phyloP scores from a whole-genome alignment of 2,113 vertebrate genomes.

The Scartelaos histophorus region DNA sequence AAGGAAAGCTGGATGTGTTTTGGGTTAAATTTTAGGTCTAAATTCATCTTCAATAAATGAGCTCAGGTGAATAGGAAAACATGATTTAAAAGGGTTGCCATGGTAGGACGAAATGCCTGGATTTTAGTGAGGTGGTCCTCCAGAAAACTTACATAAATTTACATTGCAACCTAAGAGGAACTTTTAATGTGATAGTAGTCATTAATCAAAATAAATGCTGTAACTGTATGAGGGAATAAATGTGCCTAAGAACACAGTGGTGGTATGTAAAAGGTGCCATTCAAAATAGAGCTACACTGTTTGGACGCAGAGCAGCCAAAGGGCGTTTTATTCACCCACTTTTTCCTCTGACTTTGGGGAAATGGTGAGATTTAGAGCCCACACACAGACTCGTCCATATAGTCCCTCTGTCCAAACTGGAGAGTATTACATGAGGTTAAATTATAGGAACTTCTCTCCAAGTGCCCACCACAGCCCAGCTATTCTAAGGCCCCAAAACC shows the following conservation, averaged over 20 bases:
- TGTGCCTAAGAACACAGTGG: constrained; percentile 1
- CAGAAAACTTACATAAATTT: not conserved
- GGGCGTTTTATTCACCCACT: constrained; percentile 12
- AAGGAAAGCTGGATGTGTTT: too few relatives aligned
- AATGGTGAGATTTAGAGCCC: constrained; percentile 29
- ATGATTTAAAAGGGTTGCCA: too few relatives aligned
- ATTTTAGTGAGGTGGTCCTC: too few relatives aligned
- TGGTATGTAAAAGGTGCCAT: constrained; percentile 34
- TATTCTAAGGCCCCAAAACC: constrained; percentile 71
- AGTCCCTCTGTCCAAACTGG: constrained; percentile 19
- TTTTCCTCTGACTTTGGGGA: constrained; percentile 4
- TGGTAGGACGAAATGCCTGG: too few relatives aligned
- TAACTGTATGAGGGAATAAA: not conserved
- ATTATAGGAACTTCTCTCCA: constrained; percentile 62
- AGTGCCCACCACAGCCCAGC: constrained; percentile 69
- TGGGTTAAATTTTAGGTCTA: too few relatives aligned
- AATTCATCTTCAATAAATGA: too few relatives aligned
- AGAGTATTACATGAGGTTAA: constrained; percentile 49
- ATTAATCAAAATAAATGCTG: not conserved
- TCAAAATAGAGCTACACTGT: constrained; percentile 39
- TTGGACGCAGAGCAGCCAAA: constrained; percentile 38
- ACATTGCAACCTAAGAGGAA: not conserved
- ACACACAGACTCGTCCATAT: constrained; percentile 48
- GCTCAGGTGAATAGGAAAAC: too few relatives aligned
- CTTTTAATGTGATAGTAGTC: not conserved